A percentile compares a stretch with the other conserved stretches of the same genome.
Conservation (phyloP, 2,797 vertebrate species). For the Okamejei kenojei region DNA sequence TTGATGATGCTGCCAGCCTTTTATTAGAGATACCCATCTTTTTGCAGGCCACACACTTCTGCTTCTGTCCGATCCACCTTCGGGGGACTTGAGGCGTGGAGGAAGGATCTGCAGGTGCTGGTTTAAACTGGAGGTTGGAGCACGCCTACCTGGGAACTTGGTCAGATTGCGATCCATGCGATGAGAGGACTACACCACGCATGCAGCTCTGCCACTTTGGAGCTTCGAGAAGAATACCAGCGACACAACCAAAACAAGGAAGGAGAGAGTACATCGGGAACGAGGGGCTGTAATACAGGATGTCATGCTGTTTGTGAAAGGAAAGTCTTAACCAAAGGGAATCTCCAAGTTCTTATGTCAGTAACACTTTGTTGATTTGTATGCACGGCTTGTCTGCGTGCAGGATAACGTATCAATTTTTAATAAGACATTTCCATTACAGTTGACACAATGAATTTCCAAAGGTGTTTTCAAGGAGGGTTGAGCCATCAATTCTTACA, state of each 20-base stretch:
- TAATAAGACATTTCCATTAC: conserved; percentile 22
- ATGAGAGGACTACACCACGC: too few species aligned
- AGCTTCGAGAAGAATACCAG: not conserved
- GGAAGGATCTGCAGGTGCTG: too few species aligned
- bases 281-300: not conserved
- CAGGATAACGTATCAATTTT: conserved; percentile 8
- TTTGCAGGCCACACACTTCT: not conserved
- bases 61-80: not conserved
- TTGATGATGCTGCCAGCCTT: too few species aligned
- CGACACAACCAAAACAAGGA: not conserved
- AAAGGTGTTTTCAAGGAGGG: conserved; percentile 16
- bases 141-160: too few species aligned
- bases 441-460: conserved; percentile 24
- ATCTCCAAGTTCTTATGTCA: not conserved
- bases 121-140: too few species aligned
- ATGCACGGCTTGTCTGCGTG: too few species aligned
- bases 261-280: not conserved
- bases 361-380: not conserved
- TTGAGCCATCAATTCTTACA: conserved; percentile 30
- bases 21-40: not conserved
- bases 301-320: not conserved
- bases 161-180: not conserved
- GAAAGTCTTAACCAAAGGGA: not conserved
- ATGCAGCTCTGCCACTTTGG: too few species aligned
- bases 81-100: not conserved